Conservation (phyloP, 2,888 invertebrate species). For the Apantesis nais region DNA sequence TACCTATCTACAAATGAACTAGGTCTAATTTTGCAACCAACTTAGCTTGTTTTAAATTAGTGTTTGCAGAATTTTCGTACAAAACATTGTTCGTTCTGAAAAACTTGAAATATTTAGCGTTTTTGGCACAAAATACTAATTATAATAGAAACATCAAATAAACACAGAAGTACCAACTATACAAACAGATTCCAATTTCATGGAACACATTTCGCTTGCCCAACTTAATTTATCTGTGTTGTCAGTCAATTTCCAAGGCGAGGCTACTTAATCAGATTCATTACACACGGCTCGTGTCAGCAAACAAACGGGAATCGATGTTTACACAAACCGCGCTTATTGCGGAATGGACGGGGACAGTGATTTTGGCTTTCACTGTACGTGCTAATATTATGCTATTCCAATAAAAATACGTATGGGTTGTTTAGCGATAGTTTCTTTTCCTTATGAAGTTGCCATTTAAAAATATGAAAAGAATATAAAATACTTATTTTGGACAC, state of each 20-base stretch:
- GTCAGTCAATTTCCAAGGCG: slow-evolving; percentile 59
- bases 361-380: slow-evolving; percentile 59
- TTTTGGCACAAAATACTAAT: not conserved
- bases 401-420: slow-evolving; percentile 26
- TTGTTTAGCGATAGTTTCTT: not conserved
- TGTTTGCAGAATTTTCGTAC: not conserved
- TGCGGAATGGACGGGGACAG: slow-evolving; percentile 56
- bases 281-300: slow-evolving; percentile 67
- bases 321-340: slow-evolving; percentile 53
- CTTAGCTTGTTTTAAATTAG: not conserved
- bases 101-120: not conserved
- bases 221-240: slow-evolving; percentile 57
- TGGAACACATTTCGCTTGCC: slow-evolving; percentile 43
- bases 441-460: not conserved
- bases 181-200: slow-evolving; percentile 13
- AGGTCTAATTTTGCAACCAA: not conserved
- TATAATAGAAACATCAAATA: not conserved
- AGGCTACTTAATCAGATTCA: slow-evolving; percentile 83
- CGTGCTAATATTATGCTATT: slow-evolving; percentile 42
- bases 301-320: slow-evolving; percentile 59
- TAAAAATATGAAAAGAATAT: not conserved
- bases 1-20: not conserved
- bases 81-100: not conserved
- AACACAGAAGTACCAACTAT: slow-evolving; percentile 7
- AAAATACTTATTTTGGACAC: no score